Base-by-base conservation (phyloP, 1,140 invertebrate species). In the Scylla paramamosain region DNA sequence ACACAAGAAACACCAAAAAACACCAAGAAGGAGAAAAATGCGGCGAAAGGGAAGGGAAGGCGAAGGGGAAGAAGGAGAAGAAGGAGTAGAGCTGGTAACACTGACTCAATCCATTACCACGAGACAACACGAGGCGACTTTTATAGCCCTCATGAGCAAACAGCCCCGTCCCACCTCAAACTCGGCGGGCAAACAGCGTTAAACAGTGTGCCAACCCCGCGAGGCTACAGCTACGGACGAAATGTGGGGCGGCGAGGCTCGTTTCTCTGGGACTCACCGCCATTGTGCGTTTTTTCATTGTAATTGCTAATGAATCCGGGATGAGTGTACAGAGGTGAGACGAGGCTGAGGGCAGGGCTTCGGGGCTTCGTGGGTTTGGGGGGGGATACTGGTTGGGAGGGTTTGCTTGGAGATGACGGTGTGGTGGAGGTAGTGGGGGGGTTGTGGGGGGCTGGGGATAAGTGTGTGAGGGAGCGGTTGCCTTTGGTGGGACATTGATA, bases 101-200 rank as follows among this genome's bases (percentile, higher is more conserved):
- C 92, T 59, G 39, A 39, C 28, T 93, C 92, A 83, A 93, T 93
- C 92, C 83, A 87, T 88, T 88, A 88, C 84, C 8, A 20, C 7
- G 84, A 32, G 92, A 93, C 92, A 88, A 93, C 92, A 93, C 92
- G 20, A 39, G 84, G 8, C 31, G 92, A 93, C 92, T 93, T 93
- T 93, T 88, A 88, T 93, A 86, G 84, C 83, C 84, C 20, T 59
- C 84, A 87, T 86, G 84, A 88, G 48, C 92, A 93, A 93, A 93
- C 92, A 93, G 32, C 10, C 0, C 16, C n/a, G 77, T 88, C 84
- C 92, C 84, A 93, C 92, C 28, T 93, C 84, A 93, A 93, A 93
- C 92, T 59, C 32, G 29, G 45, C 20, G 83, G 25, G 28, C 92
- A 93, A 93, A 93, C 48, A 93, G 83, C 45, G 92, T 93, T 93